Base-by-base conservation (phyloP, 2,797 vertebrate species). In the Arnoldichthys spilopterus region DNA sequence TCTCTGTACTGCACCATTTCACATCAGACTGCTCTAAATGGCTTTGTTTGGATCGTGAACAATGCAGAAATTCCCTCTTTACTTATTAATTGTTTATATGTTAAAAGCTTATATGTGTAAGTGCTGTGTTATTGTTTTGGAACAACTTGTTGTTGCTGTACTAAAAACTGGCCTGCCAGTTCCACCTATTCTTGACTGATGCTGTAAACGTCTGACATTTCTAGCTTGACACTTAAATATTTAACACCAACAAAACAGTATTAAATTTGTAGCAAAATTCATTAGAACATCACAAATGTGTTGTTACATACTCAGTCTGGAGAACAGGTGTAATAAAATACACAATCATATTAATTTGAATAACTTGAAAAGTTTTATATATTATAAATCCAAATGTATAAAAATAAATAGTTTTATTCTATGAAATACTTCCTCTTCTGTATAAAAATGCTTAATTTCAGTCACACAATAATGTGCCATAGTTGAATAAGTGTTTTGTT, bases 371-470 rank as follows among this genome's bases (percentile, higher is more conserved):
- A 76, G 40, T 61, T 74, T 64, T 90, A 92, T 93, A 93, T 91
- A 94, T 94, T 93, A 93, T 91, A 84, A 91, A 91, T 92, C 88
- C 85, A 68, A 87, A 88, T 84, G 90, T 94, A 95, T 85, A 94
- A 95, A 95, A 95, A 95, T 95, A 95, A 88, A 94, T 82, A 88
- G 89, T 92, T 91, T 92, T 78, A 78, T 81, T 82, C 87, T 85
- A 72, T 77, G 85, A 84, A 88, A 83, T 82, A 30, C 84, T 86
- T 74, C 74, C 87, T 83, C 40, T 72, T 76, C 61, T 72, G 69
- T 76, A 78, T 74, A 83, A 77, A 85, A 74, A 51, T 51, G 62
- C 76, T 61, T 67, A 54, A 59, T 82, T 49, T 68, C 45, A 72
- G 66, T 59, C 34, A 56, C 32, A 69, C 20, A 77, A 69, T 26